phyloP scores from a whole-genome alignment of 2,888 invertebrate genomes.

The Kuschelorhynchus macadamiae region DNA sequence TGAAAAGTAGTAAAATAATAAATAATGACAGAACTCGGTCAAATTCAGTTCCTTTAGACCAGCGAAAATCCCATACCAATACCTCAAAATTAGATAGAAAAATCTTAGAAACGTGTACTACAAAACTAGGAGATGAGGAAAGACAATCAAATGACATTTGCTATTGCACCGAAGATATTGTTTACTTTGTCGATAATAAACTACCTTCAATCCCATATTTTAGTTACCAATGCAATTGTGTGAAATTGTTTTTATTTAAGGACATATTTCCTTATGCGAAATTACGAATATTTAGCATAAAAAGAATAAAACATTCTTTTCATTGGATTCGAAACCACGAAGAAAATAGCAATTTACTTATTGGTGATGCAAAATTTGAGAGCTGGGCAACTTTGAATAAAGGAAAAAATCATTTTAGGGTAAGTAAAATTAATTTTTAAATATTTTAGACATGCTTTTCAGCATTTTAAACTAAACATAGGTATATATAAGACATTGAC shows the following conservation, averaged over 20 bases:
- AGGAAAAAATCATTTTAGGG: neutral
- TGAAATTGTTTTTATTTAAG: constrained; percentile 36
- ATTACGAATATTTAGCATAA: constrained; percentile 37
- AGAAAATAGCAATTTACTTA: neutral
- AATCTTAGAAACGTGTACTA: neutral
- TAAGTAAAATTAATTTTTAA: neutral
- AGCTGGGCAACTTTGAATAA: constrained; percentile 12
- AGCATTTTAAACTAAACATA: no score
- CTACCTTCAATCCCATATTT: constrained; percentile 16
- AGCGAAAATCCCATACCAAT: neutral
- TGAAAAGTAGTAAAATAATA: neutral
- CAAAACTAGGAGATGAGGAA: neutral
- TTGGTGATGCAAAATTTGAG: constrained; percentile 9
- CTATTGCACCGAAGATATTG: constrained; percentile 35
- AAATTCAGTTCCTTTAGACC: neutral
- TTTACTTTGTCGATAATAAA: constrained; percentile 14
- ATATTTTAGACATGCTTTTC: neutral
- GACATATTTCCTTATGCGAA: constrained; percentile 30
- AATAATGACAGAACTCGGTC: neutral
- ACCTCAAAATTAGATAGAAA: neutral
- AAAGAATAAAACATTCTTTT: constrained; percentile 34
- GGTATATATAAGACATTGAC: no score
- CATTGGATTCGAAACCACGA: constrained; percentile 21
- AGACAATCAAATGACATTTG: constrained; percentile 1
- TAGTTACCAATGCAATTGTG: constrained; percentile 27